phyloP scores from a whole-genome alignment of 2,113 vertebrate species.

The Puffinus mauretanicus region DNA sequence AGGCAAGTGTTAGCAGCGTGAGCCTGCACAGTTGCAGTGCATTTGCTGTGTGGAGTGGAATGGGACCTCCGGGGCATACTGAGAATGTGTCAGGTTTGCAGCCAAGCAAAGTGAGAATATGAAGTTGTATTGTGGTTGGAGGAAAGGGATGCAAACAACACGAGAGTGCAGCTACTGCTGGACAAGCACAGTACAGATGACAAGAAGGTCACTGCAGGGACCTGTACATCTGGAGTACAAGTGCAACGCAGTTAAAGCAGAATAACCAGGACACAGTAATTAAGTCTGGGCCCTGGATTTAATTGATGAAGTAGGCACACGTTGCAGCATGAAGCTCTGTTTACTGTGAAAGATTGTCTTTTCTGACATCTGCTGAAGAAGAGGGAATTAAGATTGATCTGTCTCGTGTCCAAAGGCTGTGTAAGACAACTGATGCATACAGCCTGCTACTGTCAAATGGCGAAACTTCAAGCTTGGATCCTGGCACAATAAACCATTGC shows the following conservation, averaged over 20 bases:
- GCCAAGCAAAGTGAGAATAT: slow-evolving; percentile 28
- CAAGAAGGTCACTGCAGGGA: slow-evolving; percentile 29
- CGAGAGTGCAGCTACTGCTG: not conserved
- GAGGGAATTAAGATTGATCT: slow-evolving; percentile 48
- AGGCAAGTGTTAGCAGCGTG: not conserved
- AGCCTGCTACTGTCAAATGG: slow-evolving; percentile 23
- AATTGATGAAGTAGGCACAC: slow-evolving; percentile 62
- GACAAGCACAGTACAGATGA: not conserved
- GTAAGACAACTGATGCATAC: slow-evolving; percentile 22
- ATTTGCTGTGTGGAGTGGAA: slow-evolving; percentile 12
- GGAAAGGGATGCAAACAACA: not conserved
- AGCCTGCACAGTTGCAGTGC: not conserved
- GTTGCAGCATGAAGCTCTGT: slow-evolving; percentile 36
- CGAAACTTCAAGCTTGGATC: not conserved
- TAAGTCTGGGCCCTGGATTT: slow-evolving; percentile 47
- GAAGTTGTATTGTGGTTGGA: not conserved
- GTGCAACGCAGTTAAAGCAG: slow-evolving; percentile 18
- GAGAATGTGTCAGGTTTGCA: slow-evolving; percentile 40
- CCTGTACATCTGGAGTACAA: slow-evolving; percentile 31
- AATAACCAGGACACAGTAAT: slow-evolving; percentile 48
- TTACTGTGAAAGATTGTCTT: slow-evolving; percentile 46
- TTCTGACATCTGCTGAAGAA: slow-evolving; percentile 28
- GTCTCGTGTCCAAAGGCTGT: slow-evolving; percentile 14
- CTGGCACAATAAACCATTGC: not conserved
- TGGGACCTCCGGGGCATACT: not conserved